Evolutionary conservation across 2,113 vertebrate species (phyloP), one percentile per base, ranked within the genome.

Genomic region (Chiloscyllium plagiosum): DNA sequence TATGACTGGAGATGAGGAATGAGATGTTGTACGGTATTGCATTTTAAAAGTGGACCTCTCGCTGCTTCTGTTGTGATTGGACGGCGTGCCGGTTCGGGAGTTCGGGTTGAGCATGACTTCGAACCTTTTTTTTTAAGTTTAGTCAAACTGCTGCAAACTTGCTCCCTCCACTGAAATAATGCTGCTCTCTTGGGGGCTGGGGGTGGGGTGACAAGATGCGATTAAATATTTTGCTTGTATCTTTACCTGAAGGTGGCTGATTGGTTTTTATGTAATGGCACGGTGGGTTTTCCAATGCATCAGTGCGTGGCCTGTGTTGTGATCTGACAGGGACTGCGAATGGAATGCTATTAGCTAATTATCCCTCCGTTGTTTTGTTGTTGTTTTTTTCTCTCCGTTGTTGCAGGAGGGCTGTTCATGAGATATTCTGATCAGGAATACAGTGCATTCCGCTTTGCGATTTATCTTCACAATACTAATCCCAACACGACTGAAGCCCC

Each of bases 371-470:
- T 97, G 96, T 97, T 96, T 96, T 8, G 56, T 61, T 47, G 42
- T 50, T 86, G 95, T 56, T 61, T 96, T 96, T 96, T 96, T 50
- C 76, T 96, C 47, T 50, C 96, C 96, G 96, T 87, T 96, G 97
- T 96, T 97, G 89, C 97, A 99, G 99, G 99, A 97, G 99, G 99
- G 96, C 98, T 99, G 97, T 99, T 99, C 98, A 99, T 99, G 98
- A 98, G 99, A 98, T 99, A 99, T 98, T 99, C 99, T 96, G 99
- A 99, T 98, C 99, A 99, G 98, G 99, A 99, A 97, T 99, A 99
- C 97, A 99, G 99, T 96, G 99, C 99, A 96, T 99, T 99, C 96
- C 98, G 99, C 96, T 97, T 99, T 97, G 99, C 99, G 96, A 99
- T 99, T 97, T 99, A 99, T 98, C 98, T 99, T 96, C 99, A 99